phyloP scores from a whole-genome alignment of 2,113 vertebrate species.

The Aegotheles bennettii region DNA sequence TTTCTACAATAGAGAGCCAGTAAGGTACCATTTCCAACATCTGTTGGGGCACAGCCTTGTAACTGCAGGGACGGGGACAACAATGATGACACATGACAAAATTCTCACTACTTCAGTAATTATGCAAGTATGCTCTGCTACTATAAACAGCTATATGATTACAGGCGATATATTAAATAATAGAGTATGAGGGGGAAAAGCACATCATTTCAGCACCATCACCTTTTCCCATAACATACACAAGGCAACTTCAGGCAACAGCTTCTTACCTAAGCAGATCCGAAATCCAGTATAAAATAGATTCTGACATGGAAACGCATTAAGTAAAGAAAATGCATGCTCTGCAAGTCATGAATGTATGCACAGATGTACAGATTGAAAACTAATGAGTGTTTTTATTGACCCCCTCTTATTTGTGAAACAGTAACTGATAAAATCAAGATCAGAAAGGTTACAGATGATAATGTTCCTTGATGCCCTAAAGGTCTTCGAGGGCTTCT shows the following conservation, averaged over 20 bases:
- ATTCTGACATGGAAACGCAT: background rate
- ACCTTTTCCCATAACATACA: background rate
- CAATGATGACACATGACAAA: background rate
- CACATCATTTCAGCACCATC: background rate
- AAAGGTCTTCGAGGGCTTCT: background rate
- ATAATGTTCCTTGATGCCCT: background rate
- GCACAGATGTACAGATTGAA: background rate
- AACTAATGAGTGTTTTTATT: background rate
- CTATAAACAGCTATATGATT: background rate
- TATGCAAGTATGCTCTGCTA: background rate
- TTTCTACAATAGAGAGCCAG: background rate
- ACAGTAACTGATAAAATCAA: background rate
- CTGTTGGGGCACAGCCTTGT: background rate
- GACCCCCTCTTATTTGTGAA: background rate
- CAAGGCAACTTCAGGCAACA: background rate
- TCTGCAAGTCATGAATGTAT: background rate
- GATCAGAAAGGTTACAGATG: background rate
- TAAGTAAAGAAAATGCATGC: background rate
- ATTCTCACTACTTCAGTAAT: background rate
- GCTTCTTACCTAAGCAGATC: background rate
- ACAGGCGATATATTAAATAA: background rate
- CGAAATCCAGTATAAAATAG: background rate
- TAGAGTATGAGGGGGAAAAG: background rate
- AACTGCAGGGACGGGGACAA: background rate
- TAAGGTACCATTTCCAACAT: background rate